A percentile compares a stretch with the other conserved stretches of the same genome.
Conservation (phyloP, 2,888 invertebrate genomes). For the Glaucopsyche alexis region DNA sequence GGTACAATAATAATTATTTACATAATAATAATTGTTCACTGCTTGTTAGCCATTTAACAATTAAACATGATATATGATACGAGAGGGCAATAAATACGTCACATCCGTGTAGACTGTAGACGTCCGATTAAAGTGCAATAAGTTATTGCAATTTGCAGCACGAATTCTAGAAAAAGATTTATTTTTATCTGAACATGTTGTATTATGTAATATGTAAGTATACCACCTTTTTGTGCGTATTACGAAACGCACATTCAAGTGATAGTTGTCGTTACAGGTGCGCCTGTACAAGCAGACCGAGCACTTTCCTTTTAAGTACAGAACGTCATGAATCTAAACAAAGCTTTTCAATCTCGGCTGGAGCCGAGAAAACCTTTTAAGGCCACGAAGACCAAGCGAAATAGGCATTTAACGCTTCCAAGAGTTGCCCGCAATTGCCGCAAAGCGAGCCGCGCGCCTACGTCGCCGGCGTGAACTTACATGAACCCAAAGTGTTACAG, state of each 20-base stretch:
- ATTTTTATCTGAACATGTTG: neutral
- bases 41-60: neutral
- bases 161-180: neutral
- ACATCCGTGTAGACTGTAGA: slow-evolving; percentile 1
- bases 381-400: too few species aligned
- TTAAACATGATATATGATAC: neutral
- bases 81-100: neutral
- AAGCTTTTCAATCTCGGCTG: slow-evolving; percentile 15
- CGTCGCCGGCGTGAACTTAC: too few species aligned
- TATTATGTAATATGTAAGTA: too few species aligned
- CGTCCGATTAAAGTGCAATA: neutral
- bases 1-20: neutral
- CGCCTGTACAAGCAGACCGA: neutral
- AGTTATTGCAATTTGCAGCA: neutral
- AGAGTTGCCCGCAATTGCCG: too few species aligned
- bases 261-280: slow-evolving; percentile 18
- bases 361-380: slow-evolving; percentile 26
- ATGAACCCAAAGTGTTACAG: too few species aligned
- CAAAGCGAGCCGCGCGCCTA: too few species aligned
- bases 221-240: neutral
- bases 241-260: slow-evolving; percentile 1
- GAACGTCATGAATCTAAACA: slow-evolving; percentile 22
- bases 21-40: neutral
- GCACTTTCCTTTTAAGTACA: slow-evolving; percentile 11
- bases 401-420: too few species aligned